Percentiles rank a stretch among this genome's conserved stretches.
Conservation (phyloP, 2,797 vertebrate genomes). For the Chaetodon trifasciatus region DNA sequence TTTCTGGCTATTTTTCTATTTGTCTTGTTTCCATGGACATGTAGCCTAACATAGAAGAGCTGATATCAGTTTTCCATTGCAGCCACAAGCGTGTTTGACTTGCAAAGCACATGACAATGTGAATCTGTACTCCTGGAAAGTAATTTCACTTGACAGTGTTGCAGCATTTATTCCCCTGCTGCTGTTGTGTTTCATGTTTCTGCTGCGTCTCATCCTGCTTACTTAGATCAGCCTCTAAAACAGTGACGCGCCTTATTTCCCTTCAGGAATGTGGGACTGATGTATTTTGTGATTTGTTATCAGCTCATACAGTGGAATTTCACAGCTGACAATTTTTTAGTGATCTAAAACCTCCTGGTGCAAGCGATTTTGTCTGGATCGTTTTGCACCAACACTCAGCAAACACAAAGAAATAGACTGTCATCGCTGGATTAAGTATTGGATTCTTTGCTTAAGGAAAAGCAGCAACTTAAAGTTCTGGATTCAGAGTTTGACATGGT, state of each 20-base stretch:
- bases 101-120: constrained; percentile 6
- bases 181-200: constrained; percentile 1
- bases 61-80: constrained; percentile 18
- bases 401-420: not conserved
- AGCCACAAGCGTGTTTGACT: constrained; percentile 17
- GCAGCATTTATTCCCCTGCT: not conserved
- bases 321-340: not conserved
- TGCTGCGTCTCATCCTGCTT: constrained; percentile 7
- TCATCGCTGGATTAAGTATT: not conserved
- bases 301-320: not conserved
- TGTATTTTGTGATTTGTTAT: constrained; percentile 13
- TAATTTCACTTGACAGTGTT: not conserved
- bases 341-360: not conserved
- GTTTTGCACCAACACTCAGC: not conserved
- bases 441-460: not conserved
- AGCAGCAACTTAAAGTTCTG: not conserved
- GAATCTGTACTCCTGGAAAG: not conserved
- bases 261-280: not conserved
- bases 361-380: not conserved
- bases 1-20: not conserved
- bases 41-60: not conserved
- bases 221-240: not conserved
- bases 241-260: not conserved
- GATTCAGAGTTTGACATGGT: not conserved
- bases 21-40: constrained; percentile 13